Base-by-base conservation (phyloP, 1,140 invertebrate genomes). In the Aricia agestis region DNA sequence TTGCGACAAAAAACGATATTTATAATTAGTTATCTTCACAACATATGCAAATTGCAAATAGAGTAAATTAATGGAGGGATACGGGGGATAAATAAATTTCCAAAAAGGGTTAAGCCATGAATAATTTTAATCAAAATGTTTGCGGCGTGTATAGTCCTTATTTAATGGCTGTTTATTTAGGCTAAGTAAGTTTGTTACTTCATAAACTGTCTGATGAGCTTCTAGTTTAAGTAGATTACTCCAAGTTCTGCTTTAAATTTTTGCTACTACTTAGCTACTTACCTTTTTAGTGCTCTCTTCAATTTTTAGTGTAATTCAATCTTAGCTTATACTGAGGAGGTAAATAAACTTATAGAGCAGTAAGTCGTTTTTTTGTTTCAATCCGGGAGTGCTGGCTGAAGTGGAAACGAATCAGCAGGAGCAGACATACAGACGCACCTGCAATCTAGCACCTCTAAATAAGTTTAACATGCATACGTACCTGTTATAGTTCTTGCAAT, bases 131-230 rank as follows among this genome's bases (percentile, higher is more conserved):
- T 52, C 45, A 52, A 52, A 52, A 52, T 52, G 45, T 52, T 52
- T 52, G 45, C 45, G 45, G 45, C 13, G 45, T 52, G 11, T 52
- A 13, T 52, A 52, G 45, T 61, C 71, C 72, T 72, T 65, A 68
- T 70, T 68, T 67, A 63, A 68, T 69, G 67, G 65, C 11, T 74
- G 74, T 76, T 74, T 71, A 70, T 72, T 63, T 76, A 73, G 69
- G 72, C 70, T 45, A 63, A 72, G 72, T 52, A 13, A 70, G 59
- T 70, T 70, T 65, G 10, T n/a, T 63, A 65, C 42, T 70, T 70
- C 45, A 52, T 52, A 15, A 52, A 52, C 45, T 15, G 10, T 13
- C 0, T 52, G 10, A 52, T 52, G 13, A 52, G 45, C 45, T 52
- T 52, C 45, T 52, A 52, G 45, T 52, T 6, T 52, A 52, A 52